phyloP scores from a whole-genome alignment of 2,113 vertebrate genomes.

The Serilophus lunatus region DNA sequence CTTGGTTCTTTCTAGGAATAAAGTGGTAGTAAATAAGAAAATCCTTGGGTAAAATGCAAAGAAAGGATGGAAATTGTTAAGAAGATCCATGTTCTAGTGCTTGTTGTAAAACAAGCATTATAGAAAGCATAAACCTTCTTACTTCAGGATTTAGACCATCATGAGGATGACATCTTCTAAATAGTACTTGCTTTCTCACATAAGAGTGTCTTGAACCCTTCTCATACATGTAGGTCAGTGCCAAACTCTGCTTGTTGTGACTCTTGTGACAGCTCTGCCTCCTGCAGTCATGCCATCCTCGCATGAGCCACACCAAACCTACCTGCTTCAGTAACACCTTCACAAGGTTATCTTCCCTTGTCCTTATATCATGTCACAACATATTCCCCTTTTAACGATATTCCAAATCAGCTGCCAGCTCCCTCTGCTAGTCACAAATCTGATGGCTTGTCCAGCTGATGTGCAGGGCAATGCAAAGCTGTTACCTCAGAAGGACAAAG shows the following conservation, averaged over 20 bases:
- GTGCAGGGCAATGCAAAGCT: neutral
- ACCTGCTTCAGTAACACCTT: fast-evolving
- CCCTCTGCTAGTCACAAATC: neutral
- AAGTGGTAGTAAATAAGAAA: neutral
- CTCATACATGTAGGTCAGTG: neutral
- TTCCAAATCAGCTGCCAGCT: neutral
- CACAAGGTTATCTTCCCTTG: neutral
- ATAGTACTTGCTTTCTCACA: neutral
- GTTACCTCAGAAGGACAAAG: neutral
- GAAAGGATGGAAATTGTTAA: neutral
- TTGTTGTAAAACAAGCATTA: neutral
- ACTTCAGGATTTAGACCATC: neutral
- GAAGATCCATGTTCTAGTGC: neutral
- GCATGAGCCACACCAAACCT: fast-evolving
- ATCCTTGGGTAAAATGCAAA: neutral
- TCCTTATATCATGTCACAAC: neutral
- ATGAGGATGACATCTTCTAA: neutral
- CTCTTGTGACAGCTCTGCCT: neutral
- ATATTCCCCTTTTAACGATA: neutral
- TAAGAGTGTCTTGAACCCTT: neutral
- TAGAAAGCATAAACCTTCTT: neutral
- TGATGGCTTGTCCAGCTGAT: fast-evolving
- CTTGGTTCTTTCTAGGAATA: neutral
- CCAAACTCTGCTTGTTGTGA: neutral
- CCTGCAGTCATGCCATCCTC: neutral